A percentile compares a stretch with the other conserved stretches of the same genome.
These are phyloP conservation scores for Aphidius gifuensis DNA, from an alignment of 1,140 invertebrate genomes.

Conservation along the genomic window DNA sequence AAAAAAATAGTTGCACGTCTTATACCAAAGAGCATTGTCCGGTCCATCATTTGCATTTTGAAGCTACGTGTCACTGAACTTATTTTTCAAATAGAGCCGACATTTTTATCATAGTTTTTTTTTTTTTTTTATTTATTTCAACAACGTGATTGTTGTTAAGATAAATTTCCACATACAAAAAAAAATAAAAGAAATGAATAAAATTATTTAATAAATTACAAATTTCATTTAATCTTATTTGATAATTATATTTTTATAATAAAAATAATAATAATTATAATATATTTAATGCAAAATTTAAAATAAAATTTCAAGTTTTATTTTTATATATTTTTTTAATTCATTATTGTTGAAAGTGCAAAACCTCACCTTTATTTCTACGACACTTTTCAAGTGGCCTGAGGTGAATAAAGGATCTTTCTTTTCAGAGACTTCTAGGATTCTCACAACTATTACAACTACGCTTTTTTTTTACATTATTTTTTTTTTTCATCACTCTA, in stretches of 20 bases:
- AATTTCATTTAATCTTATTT: not conserved
- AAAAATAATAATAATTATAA: not conserved
- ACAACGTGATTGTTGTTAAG: not conserved
- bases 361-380: not conserved
- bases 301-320: not conserved
- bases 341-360: conserved; percentile 1
- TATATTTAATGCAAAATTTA: not conserved
- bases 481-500: not conserved
- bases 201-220: not conserved
- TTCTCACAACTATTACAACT: conserved; percentile 6
- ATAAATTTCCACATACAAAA: not conserved
- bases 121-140: too few relatives aligned
- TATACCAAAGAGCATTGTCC: not conserved
- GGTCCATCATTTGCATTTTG: conserved; percentile 2
- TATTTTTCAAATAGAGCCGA: not conserved
- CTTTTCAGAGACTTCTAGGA: conserved; percentile 20
- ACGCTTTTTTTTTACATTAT: not conserved
- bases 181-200: not conserved
- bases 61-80: conserved; percentile 3
- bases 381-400: conserved; percentile 24
- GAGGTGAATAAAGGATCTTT: conserved; percentile 18
- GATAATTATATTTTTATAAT: too few relatives aligned
- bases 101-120: not conserved
- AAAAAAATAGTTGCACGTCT: not conserved
- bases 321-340: conserved; percentile 3